Conservation (phyloP, 1,140 invertebrate genomes). For the Apis mellifera region DNA sequence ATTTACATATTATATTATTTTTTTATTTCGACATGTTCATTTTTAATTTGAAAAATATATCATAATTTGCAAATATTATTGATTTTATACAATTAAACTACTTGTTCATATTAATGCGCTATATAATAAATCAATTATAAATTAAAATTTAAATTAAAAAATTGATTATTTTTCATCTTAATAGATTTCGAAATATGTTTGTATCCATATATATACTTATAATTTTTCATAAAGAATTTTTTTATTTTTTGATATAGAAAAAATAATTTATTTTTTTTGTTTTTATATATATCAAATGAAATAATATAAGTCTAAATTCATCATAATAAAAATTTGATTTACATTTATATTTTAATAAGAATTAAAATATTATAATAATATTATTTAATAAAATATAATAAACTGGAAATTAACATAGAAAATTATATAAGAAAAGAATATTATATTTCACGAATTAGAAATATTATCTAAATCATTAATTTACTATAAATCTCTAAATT, state of each 20-base stretch:
- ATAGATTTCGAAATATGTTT: neutral
- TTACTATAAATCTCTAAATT: neutral
- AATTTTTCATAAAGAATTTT: neutral
- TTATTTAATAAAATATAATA: neutral
- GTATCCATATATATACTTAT: neutral
- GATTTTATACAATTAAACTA: slow-evolving; percentile 1
- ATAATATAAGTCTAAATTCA: neutral
- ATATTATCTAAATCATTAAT: neutral
- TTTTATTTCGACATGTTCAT: neutral
- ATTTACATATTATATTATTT: neutral
- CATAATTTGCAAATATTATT: neutral
- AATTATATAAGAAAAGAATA: neutral
- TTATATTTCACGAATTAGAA: neutral
- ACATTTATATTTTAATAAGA: neutral
- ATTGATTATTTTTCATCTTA: slow-evolving; percentile 1
- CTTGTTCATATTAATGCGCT: too few relatives aligned
- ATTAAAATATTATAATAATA: neutral
- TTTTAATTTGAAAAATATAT: neutral
- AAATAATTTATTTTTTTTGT: neutral
- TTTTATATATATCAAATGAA: neutral
- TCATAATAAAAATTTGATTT: neutral
- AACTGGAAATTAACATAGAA: neutral
- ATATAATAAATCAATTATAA: too few relatives aligned
- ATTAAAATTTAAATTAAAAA: slow-evolving; percentile 7
- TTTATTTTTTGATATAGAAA: neutral